Conservation (phyloP, 2,113 vertebrate species). For the Pollimyrus isidori region DNA sequence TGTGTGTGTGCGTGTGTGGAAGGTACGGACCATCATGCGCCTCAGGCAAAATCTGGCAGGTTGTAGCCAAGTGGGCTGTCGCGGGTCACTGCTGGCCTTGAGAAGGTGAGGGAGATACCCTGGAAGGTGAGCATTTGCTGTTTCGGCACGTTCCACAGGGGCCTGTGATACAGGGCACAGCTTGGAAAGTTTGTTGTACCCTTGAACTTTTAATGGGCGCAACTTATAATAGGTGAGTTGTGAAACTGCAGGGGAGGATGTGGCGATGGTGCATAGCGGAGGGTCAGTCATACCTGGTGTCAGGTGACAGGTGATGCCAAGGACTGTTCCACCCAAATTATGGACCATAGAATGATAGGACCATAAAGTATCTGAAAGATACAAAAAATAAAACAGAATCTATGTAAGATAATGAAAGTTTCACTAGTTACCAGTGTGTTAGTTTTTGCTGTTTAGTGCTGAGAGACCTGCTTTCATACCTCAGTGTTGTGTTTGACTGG, state of each 20-base stretch:
- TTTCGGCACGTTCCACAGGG: neutral
- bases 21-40: too few species aligned
- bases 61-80: neutral
- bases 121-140: neutral
- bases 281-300: neutral
- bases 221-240: neutral
- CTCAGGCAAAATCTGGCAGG: neutral
- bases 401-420: neutral
- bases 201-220: neutral
- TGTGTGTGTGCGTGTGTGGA: conserved; percentile 2
- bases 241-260: neutral
- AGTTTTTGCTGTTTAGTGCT: neutral
- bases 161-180: neutral
- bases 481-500: neutral
- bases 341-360: neutral
- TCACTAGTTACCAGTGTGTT: neutral
- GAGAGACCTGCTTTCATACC: neutral
- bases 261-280: neutral
- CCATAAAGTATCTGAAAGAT: neutral
- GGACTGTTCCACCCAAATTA: neutral
- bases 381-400: neutral
- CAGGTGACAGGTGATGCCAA: neutral
- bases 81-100: neutral
- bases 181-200: neutral
- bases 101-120: neutral